These are phyloP conservation scores for Lepidonotus clava DNA, from an alignment of 2,888 invertebrate species.

Conservation along the genomic window DNA sequence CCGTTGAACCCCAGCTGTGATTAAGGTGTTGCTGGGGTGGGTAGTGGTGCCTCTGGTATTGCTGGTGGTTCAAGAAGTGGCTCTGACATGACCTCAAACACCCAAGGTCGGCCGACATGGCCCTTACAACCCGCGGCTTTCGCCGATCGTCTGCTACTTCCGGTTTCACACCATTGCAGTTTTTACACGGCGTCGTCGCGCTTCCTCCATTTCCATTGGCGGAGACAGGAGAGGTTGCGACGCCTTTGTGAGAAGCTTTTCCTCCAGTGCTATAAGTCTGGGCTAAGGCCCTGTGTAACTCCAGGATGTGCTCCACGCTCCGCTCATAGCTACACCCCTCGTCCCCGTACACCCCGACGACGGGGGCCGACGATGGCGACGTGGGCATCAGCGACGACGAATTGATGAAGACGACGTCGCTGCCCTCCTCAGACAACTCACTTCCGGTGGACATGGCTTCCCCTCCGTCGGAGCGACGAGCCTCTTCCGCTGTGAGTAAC, in stretches of 20 bases:
- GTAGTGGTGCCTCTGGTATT: neutral
- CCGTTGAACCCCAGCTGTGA: neutral
- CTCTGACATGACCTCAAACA: neutral
- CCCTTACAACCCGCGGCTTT: neutral
- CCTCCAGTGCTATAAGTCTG: conserved; percentile 20
- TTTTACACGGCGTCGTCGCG: neutral
- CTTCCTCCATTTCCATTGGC: too few relatives aligned
- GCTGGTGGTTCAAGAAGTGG: neutral
- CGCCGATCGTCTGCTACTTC: too few relatives aligned
- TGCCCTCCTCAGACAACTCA: conserved; percentile 30
- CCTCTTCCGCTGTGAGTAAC: conserved; percentile 24
- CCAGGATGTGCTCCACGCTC: neutral
- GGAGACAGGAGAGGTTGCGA: too few relatives aligned
- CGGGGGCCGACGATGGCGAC: neutral
- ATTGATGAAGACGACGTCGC: neutral
- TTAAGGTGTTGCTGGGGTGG: neutral
- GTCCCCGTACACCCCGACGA: neutral
- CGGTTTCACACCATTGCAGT: neutral
- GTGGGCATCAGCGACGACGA: neutral
- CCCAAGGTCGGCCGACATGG: conserved; percentile 37
- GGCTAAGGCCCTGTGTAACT: neutral
- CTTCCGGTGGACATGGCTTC: conserved; percentile 38
- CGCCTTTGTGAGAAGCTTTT: neutral
- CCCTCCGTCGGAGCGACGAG: conserved; percentile 37
- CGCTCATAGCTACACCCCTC: neutral